Percentiles rank a stretch among this genome's conserved stretches.
These are phyloP conservation scores for Venusia cambrica DNA, from an alignment of 2,888 invertebrate genomes.

Conservation along the genomic window DNA sequence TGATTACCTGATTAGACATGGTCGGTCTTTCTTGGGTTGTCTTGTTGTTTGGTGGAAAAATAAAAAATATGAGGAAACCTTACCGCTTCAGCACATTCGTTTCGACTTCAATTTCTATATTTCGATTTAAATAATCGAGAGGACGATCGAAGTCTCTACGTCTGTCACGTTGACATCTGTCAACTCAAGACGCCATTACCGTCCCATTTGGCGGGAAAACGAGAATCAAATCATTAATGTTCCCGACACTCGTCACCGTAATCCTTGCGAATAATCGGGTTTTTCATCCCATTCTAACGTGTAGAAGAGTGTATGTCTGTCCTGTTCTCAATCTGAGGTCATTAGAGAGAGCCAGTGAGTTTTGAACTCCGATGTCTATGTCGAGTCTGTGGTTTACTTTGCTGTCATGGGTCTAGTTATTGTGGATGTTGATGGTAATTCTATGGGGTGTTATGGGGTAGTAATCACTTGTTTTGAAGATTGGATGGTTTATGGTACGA, in stretches of 20 bases:
- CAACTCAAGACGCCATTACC: conserved; percentile 64
- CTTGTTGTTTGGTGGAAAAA: too few relatives aligned
- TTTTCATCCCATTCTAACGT: conserved; percentile 33
- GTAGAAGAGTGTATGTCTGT: conserved; percentile 31
- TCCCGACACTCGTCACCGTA: conserved; percentile 53
- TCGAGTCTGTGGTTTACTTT: conserved; percentile 4
- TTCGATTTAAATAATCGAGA: conserved; percentile 27
- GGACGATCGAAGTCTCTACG: conserved; percentile 35
- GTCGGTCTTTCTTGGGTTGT: too few relatives aligned
- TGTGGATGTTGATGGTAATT: conserved; percentile 19
- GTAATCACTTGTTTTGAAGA: conserved; percentile 29
- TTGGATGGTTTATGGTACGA: conserved; percentile 26
- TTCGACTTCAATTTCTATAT: conserved; percentile 2
- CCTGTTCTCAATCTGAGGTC: conserved; percentile 54
- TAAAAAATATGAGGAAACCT: too few relatives aligned
- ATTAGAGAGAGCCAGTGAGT: conserved; percentile 34
- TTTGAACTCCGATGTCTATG: conserved; percentile 12
- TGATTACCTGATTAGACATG: conserved; percentile 32
- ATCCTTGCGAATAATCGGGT: conserved; percentile 48
- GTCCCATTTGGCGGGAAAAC: conserved; percentile 45
- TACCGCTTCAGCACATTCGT: not conserved
- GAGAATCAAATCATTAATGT: conserved; percentile 47
- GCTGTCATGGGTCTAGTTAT: conserved; percentile 12
- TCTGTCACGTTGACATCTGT: conserved; percentile 53
- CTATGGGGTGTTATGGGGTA: conserved; percentile 24